Evolutionary conservation across 1,140 invertebrate species (phyloP).

Genomic region (Cyclargus thomasi): DNA sequence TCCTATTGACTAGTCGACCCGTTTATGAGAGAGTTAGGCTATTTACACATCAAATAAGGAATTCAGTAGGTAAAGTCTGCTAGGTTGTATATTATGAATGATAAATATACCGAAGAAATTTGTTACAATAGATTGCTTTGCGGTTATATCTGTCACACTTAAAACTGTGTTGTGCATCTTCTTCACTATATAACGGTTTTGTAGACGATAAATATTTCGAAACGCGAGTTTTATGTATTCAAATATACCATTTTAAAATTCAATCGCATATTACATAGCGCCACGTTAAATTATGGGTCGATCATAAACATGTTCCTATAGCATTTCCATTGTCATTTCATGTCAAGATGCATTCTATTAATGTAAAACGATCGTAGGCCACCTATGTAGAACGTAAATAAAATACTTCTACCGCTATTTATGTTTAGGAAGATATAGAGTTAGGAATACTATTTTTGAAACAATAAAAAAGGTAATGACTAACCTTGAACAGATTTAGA

Average conservation of each 20-base stretch:
- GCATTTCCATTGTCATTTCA: not conserved
- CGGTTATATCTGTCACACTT: not conserved
- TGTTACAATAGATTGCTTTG: no score
- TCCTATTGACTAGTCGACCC: constrained; percentile 52
- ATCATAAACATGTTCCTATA: not conserved
- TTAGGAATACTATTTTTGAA: no score
- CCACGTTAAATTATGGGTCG: not conserved
- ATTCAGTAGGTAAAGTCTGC: not conserved
- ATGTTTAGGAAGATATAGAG: no score
- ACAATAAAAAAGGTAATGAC: no score
- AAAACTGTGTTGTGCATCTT: not conserved
- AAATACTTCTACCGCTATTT: not conserved
- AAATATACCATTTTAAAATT: not conserved
- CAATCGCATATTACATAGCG: not conserved
- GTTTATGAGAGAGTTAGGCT: constrained; percentile 47
- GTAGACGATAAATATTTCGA: not conserved
- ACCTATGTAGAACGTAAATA: not conserved
- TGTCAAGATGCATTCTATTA: not conserved
- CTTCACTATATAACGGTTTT: not conserved
- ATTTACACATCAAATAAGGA: constrained; percentile 42
- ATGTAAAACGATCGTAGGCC: not conserved
- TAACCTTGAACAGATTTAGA: no score
- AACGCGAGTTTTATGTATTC: constrained; percentile 1
- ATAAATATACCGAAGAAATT: no score
- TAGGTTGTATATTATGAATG: not conserved